phyloP scores from a whole-genome alignment of 2,797 vertebrate genomes.

The Corythornis leucogaster region DNA sequence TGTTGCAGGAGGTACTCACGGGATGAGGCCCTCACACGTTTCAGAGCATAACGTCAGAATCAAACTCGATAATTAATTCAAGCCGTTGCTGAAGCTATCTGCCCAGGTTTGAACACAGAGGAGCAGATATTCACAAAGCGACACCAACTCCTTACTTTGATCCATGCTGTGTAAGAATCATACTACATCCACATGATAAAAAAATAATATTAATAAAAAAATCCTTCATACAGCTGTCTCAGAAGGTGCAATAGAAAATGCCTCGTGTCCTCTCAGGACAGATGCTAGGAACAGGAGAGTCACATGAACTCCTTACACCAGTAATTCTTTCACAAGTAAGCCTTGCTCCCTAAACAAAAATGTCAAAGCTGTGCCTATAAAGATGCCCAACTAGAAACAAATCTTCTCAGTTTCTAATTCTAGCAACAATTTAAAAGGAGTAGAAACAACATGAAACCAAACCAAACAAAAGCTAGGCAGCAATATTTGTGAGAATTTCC shows the following conservation, averaged over 20 bases:
- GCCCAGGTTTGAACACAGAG: neutral
- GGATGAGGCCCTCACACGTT: neutral
- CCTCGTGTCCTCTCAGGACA: neutral
- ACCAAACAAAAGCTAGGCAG: neutral
- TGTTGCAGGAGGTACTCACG: neutral
- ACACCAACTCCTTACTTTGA: neutral
- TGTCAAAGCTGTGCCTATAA: neutral
- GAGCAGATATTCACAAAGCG: neutral
- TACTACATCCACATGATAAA: neutral
- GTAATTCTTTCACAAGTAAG: neutral
- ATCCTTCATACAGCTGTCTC: neutral
- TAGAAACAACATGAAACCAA: constrained; percentile 9
- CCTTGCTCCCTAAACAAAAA: neutral
- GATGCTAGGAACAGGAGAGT: neutral
- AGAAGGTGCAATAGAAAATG: neutral
- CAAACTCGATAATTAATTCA: neutral
- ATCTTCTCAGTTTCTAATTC: neutral
- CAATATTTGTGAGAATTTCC: neutral
- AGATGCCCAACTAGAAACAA: neutral
- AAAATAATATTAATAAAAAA: too few species aligned
- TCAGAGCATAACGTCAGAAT: neutral
- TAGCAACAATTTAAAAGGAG: neutral
- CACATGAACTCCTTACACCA: neutral
- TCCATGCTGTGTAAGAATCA: neutral
- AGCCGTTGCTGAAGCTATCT: accelerated